Evolutionary conservation across 2,888 invertebrate genomes (phyloP), one percentile per base, ranked within the genome.

Genomic region (Portevinia maculata): DNA sequence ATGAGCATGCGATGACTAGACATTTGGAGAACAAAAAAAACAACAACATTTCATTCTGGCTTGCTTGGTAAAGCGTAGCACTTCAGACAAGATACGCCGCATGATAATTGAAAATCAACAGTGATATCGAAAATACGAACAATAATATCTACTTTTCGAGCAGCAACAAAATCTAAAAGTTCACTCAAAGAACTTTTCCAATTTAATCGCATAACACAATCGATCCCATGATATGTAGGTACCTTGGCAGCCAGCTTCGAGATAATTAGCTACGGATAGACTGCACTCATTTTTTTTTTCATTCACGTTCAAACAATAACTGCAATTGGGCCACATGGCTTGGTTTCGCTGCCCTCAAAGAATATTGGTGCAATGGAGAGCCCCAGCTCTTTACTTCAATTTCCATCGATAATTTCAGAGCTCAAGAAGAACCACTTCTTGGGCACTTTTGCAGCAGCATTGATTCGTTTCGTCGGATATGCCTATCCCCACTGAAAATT

Each of bases 151-250:
- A n/a, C 19, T 39, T 39, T 39, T 39, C 50, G 28, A 21, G 59
- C 2, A 21, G 17, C 37, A 39, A 41, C 57, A 59, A 79, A 79
- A 73, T 37, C 59, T 55, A 83, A 53, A 73, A 78, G 50, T 67
- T 73, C 71, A 78, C 67, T 83, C 67, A 55, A 67, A 37, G 78
- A 83, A 78, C 67, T 70, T 83, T 78, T 78, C 57, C 67, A 78
- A 83, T 83, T 83, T 78, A 71, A 71, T 81, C 76, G 70, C 76
- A 65, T 65, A 69, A 52, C 34, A 81, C 70, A 81, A 78, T 78
- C 78, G 73, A 73, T 78, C 76, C 55, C 48, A 60, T 48, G 65
- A 76, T 55, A n/a, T n/a, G n/a, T n/a, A n/a, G n/a, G n/a, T n/a
- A 44, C 60, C 74, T 67, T 74, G 57, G 62, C 67, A 48, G 44